Percentiles rank a stretch among this genome's conserved stretches.
Conservation (phyloP, 2,888 invertebrate species). For the Lydus trimaculatus region DNA sequence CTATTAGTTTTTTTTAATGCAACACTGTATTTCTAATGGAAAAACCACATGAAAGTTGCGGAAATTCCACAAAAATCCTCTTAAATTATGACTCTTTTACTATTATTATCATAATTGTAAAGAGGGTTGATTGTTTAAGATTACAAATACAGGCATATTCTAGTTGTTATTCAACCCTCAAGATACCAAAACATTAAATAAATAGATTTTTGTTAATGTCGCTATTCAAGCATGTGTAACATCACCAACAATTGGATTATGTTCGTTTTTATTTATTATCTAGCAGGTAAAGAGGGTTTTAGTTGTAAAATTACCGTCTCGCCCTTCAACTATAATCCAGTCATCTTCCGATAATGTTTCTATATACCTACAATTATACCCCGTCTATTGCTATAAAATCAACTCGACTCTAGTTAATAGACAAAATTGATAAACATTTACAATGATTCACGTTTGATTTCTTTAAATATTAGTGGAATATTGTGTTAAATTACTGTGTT, state of each 20-base stretch:
- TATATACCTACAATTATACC: not conserved
- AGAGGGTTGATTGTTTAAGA: not conserved
- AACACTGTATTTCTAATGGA: too few species aligned
- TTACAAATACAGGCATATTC: not conserved
- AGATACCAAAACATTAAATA: not conserved
- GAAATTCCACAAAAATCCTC: too few species aligned
- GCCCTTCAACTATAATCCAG: not conserved
- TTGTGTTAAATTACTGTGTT: too few species aligned
- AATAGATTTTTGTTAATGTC: not conserved
- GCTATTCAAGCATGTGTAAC: too few species aligned
- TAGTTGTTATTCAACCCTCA: not conserved
- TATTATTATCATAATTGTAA: too few species aligned
- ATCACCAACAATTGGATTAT: not conserved
- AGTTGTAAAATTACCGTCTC: not conserved
- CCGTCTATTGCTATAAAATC: constrained; percentile 3
- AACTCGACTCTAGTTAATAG: constrained; percentile 34
- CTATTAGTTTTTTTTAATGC: too few species aligned
- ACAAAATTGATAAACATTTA: too few species aligned
- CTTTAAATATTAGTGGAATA: too few species aligned
- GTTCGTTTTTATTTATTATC: not conserved
- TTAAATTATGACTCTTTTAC: too few species aligned
- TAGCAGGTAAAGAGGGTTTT: not conserved
- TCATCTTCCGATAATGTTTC: not conserved
- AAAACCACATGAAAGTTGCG: too few species aligned
- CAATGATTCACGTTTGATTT: too few species aligned